A percentile compares a stretch with the other conserved stretches of the same genome.
Conservation (phyloP, 2,888 invertebrate genomes). For the Petrolisthes cinctipes region DNA sequence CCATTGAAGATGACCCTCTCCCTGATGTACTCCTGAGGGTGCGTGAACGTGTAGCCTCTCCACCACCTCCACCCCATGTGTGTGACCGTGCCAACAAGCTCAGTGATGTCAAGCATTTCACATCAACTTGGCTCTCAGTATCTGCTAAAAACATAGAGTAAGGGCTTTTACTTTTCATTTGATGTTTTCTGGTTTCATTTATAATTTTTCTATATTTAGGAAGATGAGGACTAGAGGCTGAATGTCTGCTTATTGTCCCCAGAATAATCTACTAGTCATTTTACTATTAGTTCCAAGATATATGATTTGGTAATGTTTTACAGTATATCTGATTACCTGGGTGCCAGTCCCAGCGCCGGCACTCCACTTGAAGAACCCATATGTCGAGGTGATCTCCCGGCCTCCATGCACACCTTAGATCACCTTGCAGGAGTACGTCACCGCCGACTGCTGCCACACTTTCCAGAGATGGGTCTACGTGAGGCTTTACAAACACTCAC, state of each 20-base stretch:
- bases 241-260: no score
- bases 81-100: slow-evolving; percentile 66
- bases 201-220: neutral
- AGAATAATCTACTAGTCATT: no score
- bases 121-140: slow-evolving; percentile 72
- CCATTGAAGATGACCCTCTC: slow-evolving; percentile 64
- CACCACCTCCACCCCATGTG: slow-evolving; percentile 62
- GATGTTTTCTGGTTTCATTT: neutral
- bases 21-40: slow-evolving; percentile 66
- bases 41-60: slow-evolving; percentile 60
- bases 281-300: no score
- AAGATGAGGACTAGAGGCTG: neutral
- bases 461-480: slow-evolving; percentile 73
- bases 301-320: neutral
- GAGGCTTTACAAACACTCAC: slow-evolving; percentile 72
- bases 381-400: slow-evolving; percentile 69
- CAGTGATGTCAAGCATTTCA: slow-evolving; percentile 69
- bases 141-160: slow-evolving; percentile 71
- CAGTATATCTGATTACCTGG: slow-evolving; percentile 63
- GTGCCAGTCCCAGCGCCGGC: slow-evolving; percentile 44
- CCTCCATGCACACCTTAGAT: slow-evolving; percentile 71
- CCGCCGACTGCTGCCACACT: slow-evolving; percentile 70
- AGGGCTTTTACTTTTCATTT: slow-evolving; percentile 65
- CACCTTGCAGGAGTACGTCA: slow-evolving; percentile 72
- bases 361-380: slow-evolving; percentile 66